phyloP scores from a whole-genome alignment of 2,888 invertebrate species.

The Cetonia aurata region DNA sequence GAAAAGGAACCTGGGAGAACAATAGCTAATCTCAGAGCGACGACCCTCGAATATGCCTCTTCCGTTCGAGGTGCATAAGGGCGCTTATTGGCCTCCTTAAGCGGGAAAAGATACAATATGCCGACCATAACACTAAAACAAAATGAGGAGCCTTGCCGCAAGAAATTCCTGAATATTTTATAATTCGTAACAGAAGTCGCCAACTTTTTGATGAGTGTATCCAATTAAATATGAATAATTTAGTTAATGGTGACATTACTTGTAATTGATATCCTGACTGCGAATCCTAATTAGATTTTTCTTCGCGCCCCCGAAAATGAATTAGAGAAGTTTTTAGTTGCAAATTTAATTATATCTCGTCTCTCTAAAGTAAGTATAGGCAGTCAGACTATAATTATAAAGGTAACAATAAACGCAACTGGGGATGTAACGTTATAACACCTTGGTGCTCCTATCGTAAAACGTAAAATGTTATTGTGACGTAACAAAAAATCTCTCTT shows the following conservation, averaged over 20 bases:
- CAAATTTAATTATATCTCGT: slow-evolving; percentile 45
- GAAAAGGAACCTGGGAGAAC: slow-evolving; percentile 60
- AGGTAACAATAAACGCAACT: slow-evolving; percentile 35
- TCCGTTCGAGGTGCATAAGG: slow-evolving; percentile 53
- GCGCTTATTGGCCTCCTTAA: slow-evolving; percentile 55
- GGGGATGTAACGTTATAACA: background rate
- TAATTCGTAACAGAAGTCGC: slow-evolving; percentile 66
- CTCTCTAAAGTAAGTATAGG: slow-evolving; percentile 20
- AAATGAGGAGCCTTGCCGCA: slow-evolving; percentile 64
- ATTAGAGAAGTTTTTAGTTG: slow-evolving; percentile 48
- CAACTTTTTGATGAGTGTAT: slow-evolving; percentile 66
- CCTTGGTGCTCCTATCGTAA: background rate
- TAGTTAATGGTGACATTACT: slow-evolving; percentile 65
- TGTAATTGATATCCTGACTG: slow-evolving; percentile 64
- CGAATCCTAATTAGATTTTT: slow-evolving; percentile 60
- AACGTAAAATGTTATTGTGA: slow-evolving; percentile 7
- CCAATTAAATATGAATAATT: slow-evolving; percentile 68
- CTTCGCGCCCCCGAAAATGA: slow-evolving; percentile 43
- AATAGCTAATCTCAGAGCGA: slow-evolving; percentile 64
- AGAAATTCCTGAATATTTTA: slow-evolving; percentile 65
- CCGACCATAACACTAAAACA: slow-evolving; percentile 66
- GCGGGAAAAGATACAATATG: slow-evolving; percentile 61
- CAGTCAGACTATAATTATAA: slow-evolving; percentile 27
- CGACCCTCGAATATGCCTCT: slow-evolving; percentile 24
- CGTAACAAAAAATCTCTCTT: too few species aligned